Base-by-base conservation (phyloP, 1,140 invertebrate species). In the Cydia pomonella region DNA sequence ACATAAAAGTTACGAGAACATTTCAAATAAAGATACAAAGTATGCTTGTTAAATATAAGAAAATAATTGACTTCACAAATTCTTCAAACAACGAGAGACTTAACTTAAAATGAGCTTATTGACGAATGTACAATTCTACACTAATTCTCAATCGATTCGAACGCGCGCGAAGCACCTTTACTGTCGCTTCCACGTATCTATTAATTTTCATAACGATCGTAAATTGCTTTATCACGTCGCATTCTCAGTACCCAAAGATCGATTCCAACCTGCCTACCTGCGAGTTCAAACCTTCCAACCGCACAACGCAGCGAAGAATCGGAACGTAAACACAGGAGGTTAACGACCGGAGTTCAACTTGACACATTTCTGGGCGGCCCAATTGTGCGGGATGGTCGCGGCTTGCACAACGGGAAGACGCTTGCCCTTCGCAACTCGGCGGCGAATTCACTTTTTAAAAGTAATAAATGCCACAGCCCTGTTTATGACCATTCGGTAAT, bases 291-390 rank as follows among this genome's bases (percentile, higher is more conserved):
- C 63, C 50, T 33, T 38, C 23, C 23, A 23, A 75, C 63, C 50
- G 33, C 38, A 76, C 73, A 38, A 25, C 63, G 74, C 76, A 78
- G 78, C 78, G 75, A 84, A 85, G 86, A 88, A 80, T 13, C 85
- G 85, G 85, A 87, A 92, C 82, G 85, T 81, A 84, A 85, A 85
- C 80, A 83, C 72, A 75, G 74, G 13, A 85, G 91, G 89, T 92
- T 84, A 90, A 87, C 78, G 89, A 82, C 87, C 89, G 76, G 82
- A 75, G 74, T 89, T 92, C 89, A 91, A 92, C 91, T 92, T 92
- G 91, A 91, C 91, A 92, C 91, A 92, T 92, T 92, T 92, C 90
- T 86, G 86, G 84, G 79, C 83, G 87, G 84, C 87, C 87, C 87
- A 88, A 87, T 92, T 91, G 86, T 87, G 79, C 81, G 88, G 85